Evolutionary conservation across 2,797 vertebrate species (phyloP), one percentile per base, ranked within the genome.

Genomic region (Hipposideros larvatus): DNA sequence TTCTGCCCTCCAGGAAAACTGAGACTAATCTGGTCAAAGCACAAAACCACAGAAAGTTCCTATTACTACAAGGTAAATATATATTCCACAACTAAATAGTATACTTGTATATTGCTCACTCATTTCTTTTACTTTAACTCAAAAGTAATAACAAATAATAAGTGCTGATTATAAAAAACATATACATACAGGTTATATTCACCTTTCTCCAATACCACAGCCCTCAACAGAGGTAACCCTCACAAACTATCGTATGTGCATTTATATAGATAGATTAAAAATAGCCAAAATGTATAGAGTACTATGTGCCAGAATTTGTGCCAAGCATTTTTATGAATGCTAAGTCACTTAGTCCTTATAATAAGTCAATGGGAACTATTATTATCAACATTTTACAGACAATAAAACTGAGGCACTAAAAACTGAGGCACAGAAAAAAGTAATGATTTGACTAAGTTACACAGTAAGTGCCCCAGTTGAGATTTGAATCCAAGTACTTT

Each of bases 61-160:
- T 26, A 28, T 95, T 94, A 78, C 24, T 43, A 80, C 84, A 89
- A 93, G 28, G 14, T 77, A 90, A 83, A 65, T 78, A 57, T 21
- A 13, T 34, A 75, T 90, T 90, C 34, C 61, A 31, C 26, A 75
- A 53, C 5, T 11, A 88, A 86, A 77, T 18, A 59, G 11, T 74
- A 55, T 3, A 43, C 43, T 43, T 9, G 9, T 43, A 16, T 41
- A 87, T 15, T 66, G 8, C 55, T 93, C 41, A 15, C 21, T 88
- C 11, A 31, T 37, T 68, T 90, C 18, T 86, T 86, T 88, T 77
- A 70, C 86, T 80, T 88, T 77, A 70, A 91, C 87, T 93, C 37
- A 82, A 41, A 87, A 83, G 2, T 51, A 70, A 75, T 74, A 51
- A 82, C 7, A 80, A 82, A 2, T 51, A 78, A 86, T 74, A 34